phyloP scores from a whole-genome alignment of 2,797 vertebrate genomes.

The Gallinago stenura region DNA sequence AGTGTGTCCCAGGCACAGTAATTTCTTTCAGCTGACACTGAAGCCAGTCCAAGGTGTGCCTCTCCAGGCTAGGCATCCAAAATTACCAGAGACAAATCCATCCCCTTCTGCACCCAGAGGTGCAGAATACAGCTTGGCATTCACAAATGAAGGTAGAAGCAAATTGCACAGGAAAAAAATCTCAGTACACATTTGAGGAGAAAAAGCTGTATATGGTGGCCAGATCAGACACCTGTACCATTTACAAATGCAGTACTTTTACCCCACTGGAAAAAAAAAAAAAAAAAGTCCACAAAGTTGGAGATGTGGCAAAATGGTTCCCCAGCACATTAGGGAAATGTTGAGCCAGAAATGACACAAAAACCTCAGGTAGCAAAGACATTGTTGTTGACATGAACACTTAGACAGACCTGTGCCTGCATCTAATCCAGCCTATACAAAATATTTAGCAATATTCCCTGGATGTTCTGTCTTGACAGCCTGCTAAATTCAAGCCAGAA shows the following conservation, averaged over 20 bases:
- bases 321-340: not conserved
- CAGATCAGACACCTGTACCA: not conserved
- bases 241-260: not conserved
- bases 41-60: not conserved
- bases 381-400: not conserved
- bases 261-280: no score
- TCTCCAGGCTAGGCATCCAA: not conserved
- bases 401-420: not conserved
- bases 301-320: not conserved
- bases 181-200: not conserved
- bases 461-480: not conserved
- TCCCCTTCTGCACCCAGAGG: not conserved
- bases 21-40: not conserved
- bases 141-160: not conserved
- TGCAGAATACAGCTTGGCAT: not conserved
- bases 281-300: not conserved
- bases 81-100: not conserved
- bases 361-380: not conserved
- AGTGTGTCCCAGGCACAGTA: not conserved
- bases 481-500: not conserved
- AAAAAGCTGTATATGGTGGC: not conserved
- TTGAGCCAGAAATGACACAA: not conserved
- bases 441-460: slow-evolving; percentile 1
- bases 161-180: not conserved
- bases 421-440: not conserved